Base-by-base conservation (phyloP, 1,140 invertebrate genomes). In the Drosophila subobscura region DNA sequence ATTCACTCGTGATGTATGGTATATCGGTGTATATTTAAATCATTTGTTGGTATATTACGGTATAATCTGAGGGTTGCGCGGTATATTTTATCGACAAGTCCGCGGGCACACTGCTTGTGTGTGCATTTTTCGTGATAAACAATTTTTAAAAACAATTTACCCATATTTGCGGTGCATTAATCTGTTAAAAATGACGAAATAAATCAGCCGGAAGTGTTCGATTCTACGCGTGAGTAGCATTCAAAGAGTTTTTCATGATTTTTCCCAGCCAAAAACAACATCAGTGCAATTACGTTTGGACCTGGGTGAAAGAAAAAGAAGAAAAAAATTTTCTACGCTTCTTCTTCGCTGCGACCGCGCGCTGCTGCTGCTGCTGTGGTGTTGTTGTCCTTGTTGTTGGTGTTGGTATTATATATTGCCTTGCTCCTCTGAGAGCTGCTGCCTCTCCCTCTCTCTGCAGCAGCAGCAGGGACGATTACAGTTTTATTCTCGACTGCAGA, bases 51-150 rank as follows among this genome's bases (percentile, higher is more conserved):
- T 20, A 20, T 20, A 20, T 20, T 20, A 20, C 16, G 16, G 16
- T 20, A 20, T 20, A 20, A 20, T 20, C 16, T 20, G 16, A 20
- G 16, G 16, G 16, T 20, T 1, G 1, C 16, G 16, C 16, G 16
- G 16, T 20, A 20, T 20, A 20, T 20, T 20, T 20, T 20, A 27
- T 49, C 47, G 25, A 49, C 27, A 25, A 12, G 4, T 41, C 16
- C 16, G 16, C 16, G 16, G 16, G 16, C 16, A 53, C 33, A 53
- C 51, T 77, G 45, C 65, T 68, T 60, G 78, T 81, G 72, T 84
- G 79, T 84, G 79, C 72, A 79, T 72, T 88, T 64, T 56, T 77
- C 80, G 56, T 80, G 80, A 85, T 85, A 85, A 88, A 88, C 83
- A 88, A 79, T 88, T 83, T 88, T 79, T 70, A 83, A 88, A 76